phyloP scores from a whole-genome alignment of 1,140 invertebrate genomes.

The Aphidius ervi region DNA sequence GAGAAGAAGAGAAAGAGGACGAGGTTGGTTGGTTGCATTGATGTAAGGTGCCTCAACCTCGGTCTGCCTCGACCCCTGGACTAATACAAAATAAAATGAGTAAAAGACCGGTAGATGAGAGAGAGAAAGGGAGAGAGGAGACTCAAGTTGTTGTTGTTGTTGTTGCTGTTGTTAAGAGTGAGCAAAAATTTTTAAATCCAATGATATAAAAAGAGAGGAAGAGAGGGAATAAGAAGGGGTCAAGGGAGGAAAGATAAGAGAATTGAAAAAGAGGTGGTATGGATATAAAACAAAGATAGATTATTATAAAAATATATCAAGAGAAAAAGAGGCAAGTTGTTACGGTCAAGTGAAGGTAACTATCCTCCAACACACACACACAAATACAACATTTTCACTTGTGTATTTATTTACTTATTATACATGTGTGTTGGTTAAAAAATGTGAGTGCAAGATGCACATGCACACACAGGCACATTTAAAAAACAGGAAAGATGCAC shows the following conservation, averaged over 20 bases:
- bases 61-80: too few species aligned
- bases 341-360: constrained; percentile 29
- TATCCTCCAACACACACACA: not conserved
- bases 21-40: too few species aligned
- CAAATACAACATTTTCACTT: not conserved
- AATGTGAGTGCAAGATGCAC: too few species aligned
- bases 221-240: too few species aligned
- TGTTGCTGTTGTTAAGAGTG: constrained; percentile 29
- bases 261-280: too few species aligned
- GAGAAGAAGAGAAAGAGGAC: too few species aligned
- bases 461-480: not conserved
- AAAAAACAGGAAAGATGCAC: constrained; percentile 15
- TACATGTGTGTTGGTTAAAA: too few species aligned
- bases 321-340: constrained; percentile 24
- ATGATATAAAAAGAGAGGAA: too few species aligned
- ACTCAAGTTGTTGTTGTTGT: constrained; percentile 29
- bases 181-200: constrained; percentile 1
- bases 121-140: constrained; percentile 1
- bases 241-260: too few species aligned
- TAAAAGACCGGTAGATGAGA: constrained; percentile 24
- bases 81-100: constrained; percentile 37
- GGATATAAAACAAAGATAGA: too few species aligned
- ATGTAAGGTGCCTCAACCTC: too few species aligned
- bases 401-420: too few species aligned
- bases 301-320: constrained; percentile 6